A percentile compares a stretch with the other conserved stretches of the same genome.
Conservation (phyloP, 2,888 invertebrate species). For the Drosophila suboccidentalis region DNA sequence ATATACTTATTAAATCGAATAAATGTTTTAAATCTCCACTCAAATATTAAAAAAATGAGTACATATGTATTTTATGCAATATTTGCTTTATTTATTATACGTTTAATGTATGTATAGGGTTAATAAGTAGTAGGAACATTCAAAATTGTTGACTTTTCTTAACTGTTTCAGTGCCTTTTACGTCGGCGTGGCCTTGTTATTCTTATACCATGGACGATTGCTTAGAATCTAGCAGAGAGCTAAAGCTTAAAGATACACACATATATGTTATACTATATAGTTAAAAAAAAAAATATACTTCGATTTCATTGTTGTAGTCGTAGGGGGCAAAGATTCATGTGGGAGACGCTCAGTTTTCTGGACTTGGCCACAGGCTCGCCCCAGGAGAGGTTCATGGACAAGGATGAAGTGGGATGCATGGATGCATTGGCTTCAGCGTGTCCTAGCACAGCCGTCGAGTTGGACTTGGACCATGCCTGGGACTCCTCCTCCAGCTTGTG, state of each 20-base stretch:
- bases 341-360: slow-evolving; percentile 57
- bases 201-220: slow-evolving; percentile 37
- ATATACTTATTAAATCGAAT: no score
- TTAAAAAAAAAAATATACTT: neutral
- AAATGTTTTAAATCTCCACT: no score
- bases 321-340: slow-evolving; percentile 64
- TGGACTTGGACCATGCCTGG: slow-evolving; percentile 70
- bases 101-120: neutral
- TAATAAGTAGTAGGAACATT: slow-evolving; percentile 43
- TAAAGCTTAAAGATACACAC: neutral
- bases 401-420: slow-evolving; percentile 33
- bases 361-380: slow-evolving; percentile 71
- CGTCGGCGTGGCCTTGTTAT: slow-evolving; percentile 48
- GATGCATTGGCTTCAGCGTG: slow-evolving; percentile 7
- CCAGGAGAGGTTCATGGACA: slow-evolving; percentile 71
- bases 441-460: slow-evolving; percentile 28
- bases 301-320: slow-evolving; percentile 59
- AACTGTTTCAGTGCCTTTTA: slow-evolving; percentile 57
- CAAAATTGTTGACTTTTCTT: slow-evolving; percentile 15
- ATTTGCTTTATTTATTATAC: slow-evolving; percentile 38
- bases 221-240: slow-evolving; percentile 14
- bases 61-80: slow-evolving; percentile 9
- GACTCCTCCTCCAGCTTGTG: slow-evolving; percentile 72
- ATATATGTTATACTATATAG: neutral
- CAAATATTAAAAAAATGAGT: neutral